Evolutionary conservation across 1,140 invertebrate genomes (phyloP), one percentile per base, ranked within the genome.

Genomic region (Hyles vespertilio): DNA sequence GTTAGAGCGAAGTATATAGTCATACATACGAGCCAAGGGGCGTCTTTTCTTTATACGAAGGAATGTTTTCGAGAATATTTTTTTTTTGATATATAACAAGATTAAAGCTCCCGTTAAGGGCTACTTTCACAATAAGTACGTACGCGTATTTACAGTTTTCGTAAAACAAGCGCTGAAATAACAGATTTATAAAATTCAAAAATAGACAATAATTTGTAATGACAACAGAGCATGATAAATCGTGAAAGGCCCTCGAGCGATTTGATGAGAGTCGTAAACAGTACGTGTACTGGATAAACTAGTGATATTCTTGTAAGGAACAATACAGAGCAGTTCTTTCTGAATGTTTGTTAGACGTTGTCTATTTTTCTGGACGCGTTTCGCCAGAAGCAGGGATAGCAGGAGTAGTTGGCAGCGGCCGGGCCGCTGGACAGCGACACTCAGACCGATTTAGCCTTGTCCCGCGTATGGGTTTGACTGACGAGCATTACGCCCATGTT

Each of bases 401-500:
- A 84, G 22, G 68, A 67, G 55, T 58, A 54, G 22, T 11, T 54
- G 48, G 67, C 67, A 72, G 77, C 79, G 78, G 80, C 65, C 56
- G 51, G 50, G 56, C 68, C 69, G 78, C 83, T 79, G 84, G 83
- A 56, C 32, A 63, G 72, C 66, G 67, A 72, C 61, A 77, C 79
- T 89, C 87, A 89, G 72, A 89, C 87, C 8, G 87, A 89, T 59
- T 87, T 87, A 5, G 87, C 86, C 65, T 89, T 89, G 10, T 80
- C 75, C n/a, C 88, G 75, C n/a, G 67, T 75, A 63, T 84, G 70
- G 66, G 65, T 78, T 63, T 91, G 91, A 72, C 90, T 91, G 60
- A 92, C 89, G 57, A 92, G 81, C 81, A 92, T 88, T 63, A 92
- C 90, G 69, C 92, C 92, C 79, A 92, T 91, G 77, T 92, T 93